phyloP scores from a whole-genome alignment of 2,888 invertebrate genomes.

The Hydrotaea diabolus region DNA sequence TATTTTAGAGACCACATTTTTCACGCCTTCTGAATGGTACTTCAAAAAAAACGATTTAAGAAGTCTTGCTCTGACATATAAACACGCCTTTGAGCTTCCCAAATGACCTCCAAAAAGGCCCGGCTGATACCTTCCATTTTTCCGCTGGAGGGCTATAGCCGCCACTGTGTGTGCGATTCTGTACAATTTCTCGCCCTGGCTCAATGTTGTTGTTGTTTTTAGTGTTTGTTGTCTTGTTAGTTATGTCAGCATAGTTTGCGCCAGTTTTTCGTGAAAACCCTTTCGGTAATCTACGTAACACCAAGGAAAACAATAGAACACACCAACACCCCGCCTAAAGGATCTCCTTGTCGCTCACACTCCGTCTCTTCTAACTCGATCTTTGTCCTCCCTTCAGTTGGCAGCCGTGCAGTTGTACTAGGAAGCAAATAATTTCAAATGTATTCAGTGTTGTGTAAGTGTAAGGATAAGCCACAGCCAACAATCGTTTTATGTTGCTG shows the following conservation, averaged over 20 bases:
- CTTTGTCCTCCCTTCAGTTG: background rate
- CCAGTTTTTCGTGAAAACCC: constrained; percentile 17
- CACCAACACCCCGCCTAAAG: constrained; percentile 17
- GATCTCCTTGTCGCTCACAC: no score
- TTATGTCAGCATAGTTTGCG: constrained; percentile 36
- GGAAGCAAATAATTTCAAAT: constrained; percentile 50
- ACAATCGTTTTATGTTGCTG: background rate
- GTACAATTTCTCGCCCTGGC: no score
- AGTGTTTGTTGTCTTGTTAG: constrained; percentile 43
- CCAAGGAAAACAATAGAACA: background rate
- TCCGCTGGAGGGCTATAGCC: no score
- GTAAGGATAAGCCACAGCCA: constrained; percentile 62
- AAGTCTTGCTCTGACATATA: no score
- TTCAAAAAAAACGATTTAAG: no score
- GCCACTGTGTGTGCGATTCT: no score
- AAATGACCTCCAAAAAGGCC: no score
- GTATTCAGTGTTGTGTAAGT: constrained; percentile 59
- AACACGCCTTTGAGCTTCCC: no score
- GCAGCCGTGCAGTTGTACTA: background rate
- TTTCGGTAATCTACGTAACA: background rate
- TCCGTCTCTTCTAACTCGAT: no score
- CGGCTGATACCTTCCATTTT: no score
- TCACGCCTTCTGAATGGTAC: no score
- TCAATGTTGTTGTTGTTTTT: constrained; percentile 46
- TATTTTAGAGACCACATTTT: no score